Evolutionary conservation across 2,797 vertebrate species (phyloP).

Genomic region (Thalassophryne amazonica): DNA sequence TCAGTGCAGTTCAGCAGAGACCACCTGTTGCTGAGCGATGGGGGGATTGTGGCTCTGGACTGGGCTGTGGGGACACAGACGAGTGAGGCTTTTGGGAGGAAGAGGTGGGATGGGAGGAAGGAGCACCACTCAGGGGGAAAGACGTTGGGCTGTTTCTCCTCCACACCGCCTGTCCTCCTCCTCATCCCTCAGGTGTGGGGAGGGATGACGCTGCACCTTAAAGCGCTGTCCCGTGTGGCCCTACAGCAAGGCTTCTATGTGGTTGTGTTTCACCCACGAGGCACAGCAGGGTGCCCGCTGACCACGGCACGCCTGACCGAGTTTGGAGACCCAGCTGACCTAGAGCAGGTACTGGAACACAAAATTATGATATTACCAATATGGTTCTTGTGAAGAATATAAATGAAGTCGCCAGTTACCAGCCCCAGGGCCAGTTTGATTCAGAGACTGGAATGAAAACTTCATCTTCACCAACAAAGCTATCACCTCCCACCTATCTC

Average conservation of each 20-base stretch:
- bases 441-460: too few species aligned
- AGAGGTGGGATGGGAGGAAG: conserved; percentile 44
- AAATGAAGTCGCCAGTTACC: too few species aligned
- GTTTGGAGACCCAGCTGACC: conserved; percentile 86
- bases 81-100: conserved; percentile 31
- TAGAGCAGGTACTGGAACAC: conserved; percentile 72
- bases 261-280: conserved; percentile 80
- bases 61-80: conserved; percentile 76
- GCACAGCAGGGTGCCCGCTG: conserved; percentile 79
- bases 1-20: conserved; percentile 74
- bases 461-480: too few species aligned
- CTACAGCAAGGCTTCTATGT: conserved; percentile 76
- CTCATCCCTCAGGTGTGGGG: conserved; percentile 84
- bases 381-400: too few species aligned
- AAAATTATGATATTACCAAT: too few species aligned
- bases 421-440: too few species aligned
- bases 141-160: conserved; percentile 36
- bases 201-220: conserved; percentile 75
- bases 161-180: conserved; percentile 74
- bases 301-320: conserved; percentile 78
- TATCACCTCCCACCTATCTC: too few species aligned
- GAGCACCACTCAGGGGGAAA: conserved; percentile 46
- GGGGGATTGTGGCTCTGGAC: conserved; percentile 84
- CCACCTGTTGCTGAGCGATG: conserved; percentile 80
- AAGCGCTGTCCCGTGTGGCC: conserved; percentile 75